Evolutionary conservation across 2,888 invertebrate genomes (phyloP).

Genomic region (Macaria liturata): DNA sequence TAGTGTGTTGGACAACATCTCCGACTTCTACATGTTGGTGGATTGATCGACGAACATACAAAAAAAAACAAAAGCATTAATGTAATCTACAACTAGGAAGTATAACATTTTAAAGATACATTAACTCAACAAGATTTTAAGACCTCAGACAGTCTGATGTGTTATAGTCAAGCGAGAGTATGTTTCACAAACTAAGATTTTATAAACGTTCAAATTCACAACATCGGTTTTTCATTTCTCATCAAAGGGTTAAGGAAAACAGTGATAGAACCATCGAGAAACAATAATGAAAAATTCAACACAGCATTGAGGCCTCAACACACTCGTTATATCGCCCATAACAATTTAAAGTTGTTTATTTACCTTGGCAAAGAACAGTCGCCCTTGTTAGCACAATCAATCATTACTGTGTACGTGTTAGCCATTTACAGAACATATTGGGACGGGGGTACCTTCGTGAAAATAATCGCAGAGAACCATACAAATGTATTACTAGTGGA

Average conservation of each 20-base stretch:
- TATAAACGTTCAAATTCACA: not conserved
- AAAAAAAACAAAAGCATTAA: no score
- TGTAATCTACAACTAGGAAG: not conserved
- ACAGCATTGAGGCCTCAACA: slow-evolving; percentile 12
- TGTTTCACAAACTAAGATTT: no score
- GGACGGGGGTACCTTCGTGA: slow-evolving; percentile 2
- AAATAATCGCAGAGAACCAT: slow-evolving; percentile 11
- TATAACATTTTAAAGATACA: not conserved
- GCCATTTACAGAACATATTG: slow-evolving; percentile 39
- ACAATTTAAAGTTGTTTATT: slow-evolving; percentile 32
- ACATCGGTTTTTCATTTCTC: not conserved
- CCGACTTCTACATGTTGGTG: no score
- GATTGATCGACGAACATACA: no score
- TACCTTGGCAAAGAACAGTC: slow-evolving; percentile 39
- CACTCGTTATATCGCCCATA: slow-evolving; percentile 16
- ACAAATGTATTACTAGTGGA: no score
- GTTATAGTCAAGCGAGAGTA: no score
- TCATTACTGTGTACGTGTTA: slow-evolving; percentile 47
- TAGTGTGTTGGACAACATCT: no score
- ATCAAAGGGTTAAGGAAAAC: not conserved
- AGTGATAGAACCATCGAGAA: slow-evolving; percentile 3
- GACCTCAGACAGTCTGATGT: not conserved
- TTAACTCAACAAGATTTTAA: not conserved
- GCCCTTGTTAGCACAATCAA: slow-evolving; percentile 45
- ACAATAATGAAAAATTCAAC: slow-evolving; percentile 19